Evolutionary conservation across 2,797 vertebrate genomes (phyloP).

Genomic region (Cynodonichthys magdalenae): DNA sequence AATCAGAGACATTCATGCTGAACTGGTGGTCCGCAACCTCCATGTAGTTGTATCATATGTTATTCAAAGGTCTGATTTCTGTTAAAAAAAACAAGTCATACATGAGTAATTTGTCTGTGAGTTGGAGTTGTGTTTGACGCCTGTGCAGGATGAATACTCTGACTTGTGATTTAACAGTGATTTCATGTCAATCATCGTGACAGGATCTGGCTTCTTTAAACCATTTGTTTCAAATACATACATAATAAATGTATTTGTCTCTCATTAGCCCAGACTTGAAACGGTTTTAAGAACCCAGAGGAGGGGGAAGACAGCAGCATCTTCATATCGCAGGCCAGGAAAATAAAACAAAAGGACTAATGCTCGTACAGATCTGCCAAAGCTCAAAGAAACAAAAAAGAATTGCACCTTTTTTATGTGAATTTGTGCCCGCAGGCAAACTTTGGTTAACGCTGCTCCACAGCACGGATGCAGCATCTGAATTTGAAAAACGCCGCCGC

Average conservation of each 20-base stretch:
- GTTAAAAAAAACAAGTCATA: neutral
- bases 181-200: conserved; percentile 34
- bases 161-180: conserved; percentile 62
- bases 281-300: conserved; percentile 51
- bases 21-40: conserved; percentile 54
- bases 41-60: conserved; percentile 4
- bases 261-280: conserved; percentile 9
- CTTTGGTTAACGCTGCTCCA: conserved; percentile 17
- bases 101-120: neutral
- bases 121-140: conserved; percentile 24
- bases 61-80: neutral
- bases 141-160: conserved; percentile 55
- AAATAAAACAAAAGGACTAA: conserved; percentile 12
- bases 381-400: conserved; percentile 18
- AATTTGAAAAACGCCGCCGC: conserved; percentile 30
- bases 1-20: conserved; percentile 66
- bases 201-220: conserved; percentile 53
- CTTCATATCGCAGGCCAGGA: conserved; percentile 20
- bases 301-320: conserved; percentile 27
- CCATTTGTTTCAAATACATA: neutral
- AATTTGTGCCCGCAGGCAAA: conserved; percentile 17
- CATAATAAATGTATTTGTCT: conserved; percentile 5
- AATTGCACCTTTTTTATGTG: conserved; percentile 16
- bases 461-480: conserved; percentile 12
- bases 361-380: conserved; percentile 14